phyloP scores from a whole-genome alignment of 2,888 invertebrate genomes.

The Parnassius mnemosyne region DNA sequence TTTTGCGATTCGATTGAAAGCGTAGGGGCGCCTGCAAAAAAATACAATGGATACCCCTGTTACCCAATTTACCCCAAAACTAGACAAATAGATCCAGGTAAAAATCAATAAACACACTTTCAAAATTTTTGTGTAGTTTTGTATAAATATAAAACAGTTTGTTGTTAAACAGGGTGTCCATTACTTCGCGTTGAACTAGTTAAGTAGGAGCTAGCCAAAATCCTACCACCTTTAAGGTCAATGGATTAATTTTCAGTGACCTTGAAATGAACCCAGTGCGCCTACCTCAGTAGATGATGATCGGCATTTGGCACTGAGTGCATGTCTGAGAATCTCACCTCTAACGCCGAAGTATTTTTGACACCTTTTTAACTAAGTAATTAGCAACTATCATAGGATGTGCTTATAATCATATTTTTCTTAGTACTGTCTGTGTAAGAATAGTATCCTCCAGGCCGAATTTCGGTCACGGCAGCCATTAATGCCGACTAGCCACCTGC shows the following conservation, averaged over 20 bases:
- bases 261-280: constrained; percentile 45
- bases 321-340: constrained; percentile 48
- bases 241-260: constrained; percentile 31
- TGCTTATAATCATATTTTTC: too few species aligned
- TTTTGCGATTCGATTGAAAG: neutral
- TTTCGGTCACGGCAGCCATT: too few species aligned
- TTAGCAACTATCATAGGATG: neutral
- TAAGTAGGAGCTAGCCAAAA: constrained; percentile 53
- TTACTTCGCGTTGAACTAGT: constrained; percentile 71
- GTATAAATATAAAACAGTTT: constrained; percentile 36
- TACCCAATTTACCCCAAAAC: constrained; percentile 39
- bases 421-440: too few species aligned
- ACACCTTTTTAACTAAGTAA: constrained; percentile 53
- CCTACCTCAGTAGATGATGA: constrained; percentile 60
- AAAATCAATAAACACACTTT: constrained; percentile 55
- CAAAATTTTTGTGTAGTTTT: constrained; percentile 45
- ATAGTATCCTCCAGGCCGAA: too few species aligned
- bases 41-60: constrained; percentile 44
- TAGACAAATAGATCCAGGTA: constrained; percentile 60
- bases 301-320: constrained; percentile 68
- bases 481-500: too few species aligned
- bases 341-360: constrained; percentile 67
- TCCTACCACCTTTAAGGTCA: constrained; percentile 38
- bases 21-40: constrained; percentile 29
- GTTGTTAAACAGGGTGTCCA: constrained; percentile 52